Evolutionary conservation across 2,888 invertebrate genomes (phyloP).

Genomic region (Hypomecis atomaria): DNA sequence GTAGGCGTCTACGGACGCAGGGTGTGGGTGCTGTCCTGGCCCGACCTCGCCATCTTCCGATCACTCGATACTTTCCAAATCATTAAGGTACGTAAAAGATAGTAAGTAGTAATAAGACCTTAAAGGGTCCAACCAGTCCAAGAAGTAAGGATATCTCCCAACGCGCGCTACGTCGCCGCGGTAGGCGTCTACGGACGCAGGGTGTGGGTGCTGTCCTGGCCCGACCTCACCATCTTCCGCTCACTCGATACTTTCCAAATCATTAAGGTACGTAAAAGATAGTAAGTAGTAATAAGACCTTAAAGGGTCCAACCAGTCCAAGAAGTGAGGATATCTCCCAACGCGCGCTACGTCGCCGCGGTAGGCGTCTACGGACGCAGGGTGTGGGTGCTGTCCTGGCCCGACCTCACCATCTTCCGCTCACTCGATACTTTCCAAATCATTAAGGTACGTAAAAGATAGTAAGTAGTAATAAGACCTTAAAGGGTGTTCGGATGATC

Average conservation of each 20-base stretch:
- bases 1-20: slow-evolving; percentile 49
- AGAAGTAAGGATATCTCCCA: slow-evolving; percentile 65
- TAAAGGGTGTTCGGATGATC: too few species aligned
- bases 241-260: slow-evolving; percentile 55
- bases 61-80: slow-evolving; percentile 55
- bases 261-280: slow-evolving; percentile 55
- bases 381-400: slow-evolving; percentile 66
- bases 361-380: slow-evolving; percentile 49
- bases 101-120: too few species aligned
- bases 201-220: slow-evolving; percentile 66
- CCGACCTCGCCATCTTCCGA: slow-evolving; percentile 52
- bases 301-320: slow-evolving; percentile 54
- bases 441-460: slow-evolving; percentile 55
- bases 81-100: slow-evolving; percentile 55
- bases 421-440: slow-evolving; percentile 55
- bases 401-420: slow-evolving; percentile 52
- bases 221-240: slow-evolving; percentile 52
- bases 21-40: slow-evolving; percentile 66
- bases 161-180: slow-evolving; percentile 68
- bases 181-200: slow-evolving; percentile 49
- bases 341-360: slow-evolving; percentile 68
- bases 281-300: too few species aligned
- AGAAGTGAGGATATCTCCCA: slow-evolving; percentile 65
- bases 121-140: slow-evolving; percentile 54
- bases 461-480: too few species aligned